phyloP scores from a whole-genome alignment of 92 coral and sea anemone species.

The Epizoanthus ramosus region DNA sequence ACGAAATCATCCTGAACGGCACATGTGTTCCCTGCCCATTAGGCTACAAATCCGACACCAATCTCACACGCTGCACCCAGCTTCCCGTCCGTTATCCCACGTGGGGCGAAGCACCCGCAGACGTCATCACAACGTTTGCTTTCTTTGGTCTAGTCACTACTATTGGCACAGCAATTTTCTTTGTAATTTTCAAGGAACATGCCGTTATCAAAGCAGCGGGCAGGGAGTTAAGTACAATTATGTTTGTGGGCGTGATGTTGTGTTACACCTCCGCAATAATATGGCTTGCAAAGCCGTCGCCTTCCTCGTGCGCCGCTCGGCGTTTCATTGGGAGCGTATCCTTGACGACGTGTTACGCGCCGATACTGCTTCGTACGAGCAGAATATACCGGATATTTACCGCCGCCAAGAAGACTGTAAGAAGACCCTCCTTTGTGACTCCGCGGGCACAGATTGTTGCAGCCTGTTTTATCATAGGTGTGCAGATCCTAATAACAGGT shows the following conservation, averaged over 20 bases:
- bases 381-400: constrained; percentile 85
- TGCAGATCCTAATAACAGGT: constrained; percentile 67
- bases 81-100: constrained; percentile 72
- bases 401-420: constrained; percentile 69
- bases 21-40: constrained; percentile 66
- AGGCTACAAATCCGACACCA: constrained; percentile 63
- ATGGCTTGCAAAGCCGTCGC: constrained; percentile 66
- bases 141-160: constrained; percentile 60
- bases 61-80: constrained; percentile 54
- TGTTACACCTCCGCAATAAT: constrained; percentile 66
- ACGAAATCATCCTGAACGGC: constrained; percentile 59
- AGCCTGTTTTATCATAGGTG: constrained; percentile 62
- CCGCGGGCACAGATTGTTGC: constrained; percentile 80
- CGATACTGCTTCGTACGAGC: constrained; percentile 75
- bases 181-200: constrained; percentile 49
- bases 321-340: constrained; percentile 68
- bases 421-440: constrained; percentile 74
- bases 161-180: constrained; percentile 55
- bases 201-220: constrained; percentile 80
- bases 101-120: constrained; percentile 53
- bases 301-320: constrained; percentile 59
- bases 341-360: constrained; percentile 73
- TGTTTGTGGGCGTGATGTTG: constrained; percentile 66
- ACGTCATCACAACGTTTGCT: constrained; percentile 48
- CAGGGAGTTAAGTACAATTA: constrained; percentile 66